Conservation (phyloP, 2,113 vertebrate species). For the Myotis lucifugus region DNA sequence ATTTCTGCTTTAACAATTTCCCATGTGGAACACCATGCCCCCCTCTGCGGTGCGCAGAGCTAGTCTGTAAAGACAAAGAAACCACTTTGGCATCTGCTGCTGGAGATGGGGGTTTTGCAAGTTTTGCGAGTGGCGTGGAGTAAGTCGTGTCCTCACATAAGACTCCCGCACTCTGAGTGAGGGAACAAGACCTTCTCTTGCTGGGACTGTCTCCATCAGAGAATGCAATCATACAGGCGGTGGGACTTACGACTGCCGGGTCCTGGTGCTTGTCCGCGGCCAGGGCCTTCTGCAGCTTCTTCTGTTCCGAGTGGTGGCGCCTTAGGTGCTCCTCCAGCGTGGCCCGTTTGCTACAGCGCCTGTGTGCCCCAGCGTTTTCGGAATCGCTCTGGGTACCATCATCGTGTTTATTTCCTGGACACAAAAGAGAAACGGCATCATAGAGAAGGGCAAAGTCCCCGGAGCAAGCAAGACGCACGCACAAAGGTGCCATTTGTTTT, state of each 20-base stretch:
- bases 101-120: conserved; percentile 85
- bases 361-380: conserved; percentile 92
- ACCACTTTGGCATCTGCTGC: conserved; percentile 86
- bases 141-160: conserved; percentile 88
- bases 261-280: conserved; percentile 85
- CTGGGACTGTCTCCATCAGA: conserved; percentile 95
- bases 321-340: conserved; percentile 93
- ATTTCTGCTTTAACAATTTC: conserved; percentile 94
- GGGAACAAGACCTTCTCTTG: conserved; percentile 94
- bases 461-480: conserved; percentile 46
- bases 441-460: conserved; percentile 41
- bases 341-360: conserved; percentile 90
- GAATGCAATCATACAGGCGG: conserved; percentile 96
- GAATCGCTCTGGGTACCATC: conserved; percentile 99
- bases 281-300: conserved; percentile 81
- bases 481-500: conserved; percentile 61
- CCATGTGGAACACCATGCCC: conserved; percentile 86
- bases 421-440: conserved; percentile 68
- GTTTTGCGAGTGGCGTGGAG: conserved; percentile 88
- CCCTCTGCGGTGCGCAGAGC: conserved; percentile 84
- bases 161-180: conserved; percentile 91
- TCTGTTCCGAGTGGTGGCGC: conserved; percentile 87
- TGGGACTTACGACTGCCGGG: conserved; percentile 85
- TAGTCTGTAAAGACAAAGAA: conserved; percentile 86
- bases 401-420: conserved; percentile 96